phyloP scores from a whole-genome alignment of 2,888 invertebrate species.

The Xestobium rufovillosum region DNA sequence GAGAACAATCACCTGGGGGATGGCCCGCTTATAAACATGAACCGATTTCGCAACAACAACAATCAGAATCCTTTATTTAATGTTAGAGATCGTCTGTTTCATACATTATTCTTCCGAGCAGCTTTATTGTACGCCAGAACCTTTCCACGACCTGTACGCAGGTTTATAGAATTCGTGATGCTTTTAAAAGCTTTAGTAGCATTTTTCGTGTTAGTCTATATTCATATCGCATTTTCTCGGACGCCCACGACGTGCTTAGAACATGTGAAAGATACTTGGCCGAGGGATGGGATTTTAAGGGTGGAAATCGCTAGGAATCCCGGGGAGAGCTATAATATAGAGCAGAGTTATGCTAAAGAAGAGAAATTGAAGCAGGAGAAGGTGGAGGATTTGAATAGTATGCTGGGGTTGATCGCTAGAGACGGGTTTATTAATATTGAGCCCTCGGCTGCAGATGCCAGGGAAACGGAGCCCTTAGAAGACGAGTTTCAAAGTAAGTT shows the following conservation, averaged over 20 bases:
- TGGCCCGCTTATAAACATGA: constrained; percentile 48
- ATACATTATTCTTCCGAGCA: constrained; percentile 88
- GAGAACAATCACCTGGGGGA: constrained; percentile 44
- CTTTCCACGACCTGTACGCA: constrained; percentile 74
- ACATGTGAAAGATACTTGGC: constrained; percentile 85
- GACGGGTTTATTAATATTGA: constrained; percentile 66
- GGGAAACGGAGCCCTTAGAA: constrained; percentile 39
- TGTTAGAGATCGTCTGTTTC: constrained; percentile 86
- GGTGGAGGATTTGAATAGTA: constrained; percentile 50
- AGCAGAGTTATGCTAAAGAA: constrained; percentile 79
- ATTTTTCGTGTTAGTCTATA: constrained; percentile 87
- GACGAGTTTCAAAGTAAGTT: constrained; percentile 27
- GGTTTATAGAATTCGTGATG: constrained; percentile 77
- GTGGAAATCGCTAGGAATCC: constrained; percentile 77
- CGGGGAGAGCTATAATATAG: constrained; percentile 66
- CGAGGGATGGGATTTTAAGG: constrained; percentile 86
- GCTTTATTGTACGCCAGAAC: constrained; percentile 87
- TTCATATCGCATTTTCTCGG: constrained; percentile 89
- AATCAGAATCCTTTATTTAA: constrained; percentile 72
- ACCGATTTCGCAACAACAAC: constrained; percentile 50
- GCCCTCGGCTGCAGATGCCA: constrained; percentile 53
- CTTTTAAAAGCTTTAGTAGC: constrained; percentile 75
- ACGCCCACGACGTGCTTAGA: constrained; percentile 90
- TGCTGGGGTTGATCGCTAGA: constrained; percentile 57
- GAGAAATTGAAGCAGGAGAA: constrained; percentile 62